These are phyloP conservation scores for Gandaritis pyraliata DNA, from an alignment of 2,888 invertebrate genomes.

Conservation along the genomic window DNA sequence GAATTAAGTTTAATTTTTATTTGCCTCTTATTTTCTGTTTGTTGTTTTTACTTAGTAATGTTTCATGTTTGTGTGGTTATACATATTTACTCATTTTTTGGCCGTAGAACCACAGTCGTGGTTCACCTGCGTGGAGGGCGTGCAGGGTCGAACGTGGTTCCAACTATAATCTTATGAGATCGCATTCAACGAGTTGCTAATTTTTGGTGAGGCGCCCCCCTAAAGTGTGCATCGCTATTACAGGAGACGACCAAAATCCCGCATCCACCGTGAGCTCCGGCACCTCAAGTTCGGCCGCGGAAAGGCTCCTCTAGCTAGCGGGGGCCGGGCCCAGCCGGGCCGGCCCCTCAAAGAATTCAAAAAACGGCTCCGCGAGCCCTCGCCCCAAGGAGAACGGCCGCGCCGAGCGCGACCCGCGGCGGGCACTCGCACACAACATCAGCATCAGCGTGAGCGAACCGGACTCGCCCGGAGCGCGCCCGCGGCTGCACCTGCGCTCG, in stretches of 20 bases:
- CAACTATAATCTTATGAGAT: too few relatives aligned
- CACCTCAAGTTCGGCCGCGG: constrained; percentile 89
- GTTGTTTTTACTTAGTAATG: too few relatives aligned
- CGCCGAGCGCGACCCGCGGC: constrained; percentile 50
- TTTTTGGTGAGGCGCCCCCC: too few relatives aligned
- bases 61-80: too few relatives aligned
- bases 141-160: too few relatives aligned
- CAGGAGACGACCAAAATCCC: constrained; percentile 83
- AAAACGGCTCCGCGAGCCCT: constrained; percentile 62
- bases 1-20: too few relatives aligned
- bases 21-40: too few relatives aligned
- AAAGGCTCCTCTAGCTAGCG: constrained; percentile 91
- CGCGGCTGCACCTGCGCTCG: constrained; percentile 77
- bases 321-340: constrained; percentile 86
- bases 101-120: too few relatives aligned
- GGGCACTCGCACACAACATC: constrained; percentile 61
- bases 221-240: constrained; percentile 24
- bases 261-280: constrained; percentile 86
- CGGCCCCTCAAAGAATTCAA: constrained; percentile 78
- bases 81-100: too few relatives aligned
- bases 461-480: constrained; percentile 73
- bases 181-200: too few relatives aligned
- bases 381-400: constrained; percentile 55
- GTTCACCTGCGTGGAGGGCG: too few relatives aligned
- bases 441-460: constrained; percentile 78